Percentiles rank a stretch among this genome's conserved stretches.
These are phyloP conservation scores for Drosophila antonietae DNA, from an alignment of 2,888 invertebrate species.

Conservation along the genomic window DNA sequence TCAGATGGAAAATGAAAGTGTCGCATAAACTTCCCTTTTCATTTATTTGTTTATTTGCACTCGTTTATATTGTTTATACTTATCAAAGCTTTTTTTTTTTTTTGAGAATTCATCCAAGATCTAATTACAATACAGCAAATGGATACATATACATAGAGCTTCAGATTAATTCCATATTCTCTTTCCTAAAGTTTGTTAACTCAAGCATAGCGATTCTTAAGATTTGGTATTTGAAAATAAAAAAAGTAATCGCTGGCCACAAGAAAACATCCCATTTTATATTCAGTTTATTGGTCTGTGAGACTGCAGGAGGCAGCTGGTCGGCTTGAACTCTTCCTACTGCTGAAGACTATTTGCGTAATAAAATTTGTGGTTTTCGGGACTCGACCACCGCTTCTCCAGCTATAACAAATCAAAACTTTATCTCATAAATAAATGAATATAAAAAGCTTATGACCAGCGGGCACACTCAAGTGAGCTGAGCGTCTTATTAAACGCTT, in stretches of 20 bases:
- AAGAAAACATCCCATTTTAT: slow-evolving; percentile 54
- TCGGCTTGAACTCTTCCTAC: neutral
- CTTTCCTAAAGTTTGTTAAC: slow-evolving; percentile 52
- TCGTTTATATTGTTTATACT: neutral
- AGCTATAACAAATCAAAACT: slow-evolving; percentile 15
- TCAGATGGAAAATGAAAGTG: neutral
- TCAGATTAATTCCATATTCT: neutral
- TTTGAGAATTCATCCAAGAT: neutral
- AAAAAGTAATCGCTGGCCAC: slow-evolving; percentile 41
- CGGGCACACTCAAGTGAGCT: slow-evolving; percentile 10
- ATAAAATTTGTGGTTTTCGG: neutral
- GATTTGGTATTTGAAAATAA: slow-evolving; percentile 20
- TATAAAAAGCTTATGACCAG: slow-evolving; percentile 15
- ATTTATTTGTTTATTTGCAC: neutral
- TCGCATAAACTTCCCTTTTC: neutral
- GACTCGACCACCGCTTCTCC: neutral
- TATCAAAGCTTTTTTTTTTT: neutral
- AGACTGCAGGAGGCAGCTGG: neutral
- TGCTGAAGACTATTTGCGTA: slow-evolving; percentile 1
- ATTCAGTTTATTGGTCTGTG: slow-evolving; percentile 41
- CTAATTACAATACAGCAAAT: neutral
- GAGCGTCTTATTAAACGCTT: slow-evolving; percentile 3
- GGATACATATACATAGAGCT: neutral
- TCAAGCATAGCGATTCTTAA: slow-evolving; percentile 57
- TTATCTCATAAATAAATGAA: slow-evolving; percentile 20